Conservation (phyloP, 1,140 invertebrate species). For the Coelopa frigida region DNA sequence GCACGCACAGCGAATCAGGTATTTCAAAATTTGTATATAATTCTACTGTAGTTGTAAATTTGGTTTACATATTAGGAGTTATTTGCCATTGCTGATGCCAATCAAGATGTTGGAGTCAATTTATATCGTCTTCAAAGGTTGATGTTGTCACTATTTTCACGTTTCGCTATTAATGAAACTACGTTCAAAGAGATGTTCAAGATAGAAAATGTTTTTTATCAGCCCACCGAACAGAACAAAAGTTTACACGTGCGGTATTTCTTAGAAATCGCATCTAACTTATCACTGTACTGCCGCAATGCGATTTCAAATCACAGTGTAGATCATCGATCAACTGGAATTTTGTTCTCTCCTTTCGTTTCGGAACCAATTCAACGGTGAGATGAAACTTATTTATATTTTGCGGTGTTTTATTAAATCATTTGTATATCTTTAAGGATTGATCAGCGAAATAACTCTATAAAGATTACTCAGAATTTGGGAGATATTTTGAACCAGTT, state of each 20-base stretch:
- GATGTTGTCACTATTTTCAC: slow-evolving; percentile 62
- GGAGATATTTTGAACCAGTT: slow-evolving; percentile 51
- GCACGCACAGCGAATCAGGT: slow-evolving; percentile 61
- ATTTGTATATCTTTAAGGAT: slow-evolving; percentile 11
- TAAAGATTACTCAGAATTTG: slow-evolving; percentile 38
- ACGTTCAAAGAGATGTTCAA: slow-evolving; percentile 27
- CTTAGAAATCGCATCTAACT: slow-evolving; percentile 59
- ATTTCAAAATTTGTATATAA: slow-evolving; percentile 4
- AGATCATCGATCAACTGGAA: slow-evolving; percentile 48
- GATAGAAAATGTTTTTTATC: slow-evolving; percentile 12
- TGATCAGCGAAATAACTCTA: slow-evolving; percentile 18
- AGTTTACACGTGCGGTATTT: slow-evolving; percentile 27
- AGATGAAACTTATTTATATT: neutral
- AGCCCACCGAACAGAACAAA: slow-evolving; percentile 14
- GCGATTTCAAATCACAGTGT: slow-evolving; percentile 49
- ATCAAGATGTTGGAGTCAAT: slow-evolving; percentile 50
- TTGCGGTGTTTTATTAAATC: neutral
- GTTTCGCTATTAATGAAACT: slow-evolving; percentile 51
- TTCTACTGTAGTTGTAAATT: neutral
- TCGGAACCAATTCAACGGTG: slow-evolving; percentile 9
- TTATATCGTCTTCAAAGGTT: slow-evolving; percentile 59
- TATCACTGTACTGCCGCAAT: slow-evolving; percentile 60
- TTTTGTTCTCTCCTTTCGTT: slow-evolving; percentile 41
- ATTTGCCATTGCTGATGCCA: slow-evolving; percentile 38
- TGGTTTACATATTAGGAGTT: slow-evolving; percentile 38